Base-by-base conservation (phyloP, 2,888 invertebrate species). In the Leistus spinibarbis region DNA sequence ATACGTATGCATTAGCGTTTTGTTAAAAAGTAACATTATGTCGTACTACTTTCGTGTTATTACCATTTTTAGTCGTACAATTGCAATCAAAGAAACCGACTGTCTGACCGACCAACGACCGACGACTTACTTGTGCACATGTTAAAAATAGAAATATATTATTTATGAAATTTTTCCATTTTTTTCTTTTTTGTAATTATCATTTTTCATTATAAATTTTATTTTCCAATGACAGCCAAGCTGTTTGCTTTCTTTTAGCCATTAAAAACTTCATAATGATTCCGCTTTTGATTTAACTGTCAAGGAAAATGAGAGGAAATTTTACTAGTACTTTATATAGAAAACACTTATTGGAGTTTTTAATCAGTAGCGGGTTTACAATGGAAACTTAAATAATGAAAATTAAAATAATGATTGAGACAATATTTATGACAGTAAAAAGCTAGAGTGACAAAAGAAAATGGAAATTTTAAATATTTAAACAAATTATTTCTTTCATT, bases 1-100 rank as follows among this genome's bases (percentile, higher is more conserved):
- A n/a, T n/a, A n/a, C n/a, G n/a, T n/a, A n/a, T n/a, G n/a, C n/a
- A n/a, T n/a, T n/a, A n/a, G n/a, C n/a, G n/a, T 56, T 72, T 40
- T 40, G 40, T 40, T 72, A 66, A 72, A 72, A 72, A 72, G 65
- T 72, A 65, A 72, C 65, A 69, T 69, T 69, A 72, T 72, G 72
- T 72, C 72, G 72, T 72, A 72, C 72, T 65, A 72, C 72, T 72
- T 72, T 72, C 72, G 23, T 72, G 56, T 72, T 16, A 72, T 72
- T 72, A 72, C 72, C 72, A 72, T 72, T 72, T 72, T 27, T 19
- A 72, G 66, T 66, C 65, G 56, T 40, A 72, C 72, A 72, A 72
- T 72, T 66, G 72, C 65, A 72, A 53, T 66, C 20, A 19, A 66
- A 72, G 72, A 72, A 72, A 40, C n/a, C n/a, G n/a, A n/a, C n/a